Evolutionary conservation across 2,888 invertebrate species (phyloP), one percentile per base, ranked within the genome.

Genomic region (Leptinotarsa rubiginosa): DNA sequence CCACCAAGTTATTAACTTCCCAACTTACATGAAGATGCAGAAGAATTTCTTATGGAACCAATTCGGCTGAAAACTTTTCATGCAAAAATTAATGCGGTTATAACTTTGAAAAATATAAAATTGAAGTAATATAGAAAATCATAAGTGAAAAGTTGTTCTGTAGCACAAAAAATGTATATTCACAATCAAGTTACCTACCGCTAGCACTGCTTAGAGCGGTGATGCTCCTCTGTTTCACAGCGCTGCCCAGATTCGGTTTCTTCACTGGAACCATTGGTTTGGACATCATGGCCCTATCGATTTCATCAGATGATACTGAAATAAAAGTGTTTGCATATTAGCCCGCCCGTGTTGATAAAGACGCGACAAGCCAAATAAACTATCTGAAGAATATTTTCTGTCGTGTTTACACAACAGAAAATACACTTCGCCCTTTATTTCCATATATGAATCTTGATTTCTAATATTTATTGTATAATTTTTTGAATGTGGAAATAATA

Each of bases 191-290:
- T 47, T 62, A 70, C 81, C 81, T 79, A 84, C 85, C 85, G 81
- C 82, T 83, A 73, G 86, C 80, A 81, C 83, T 73, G 77, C 83
- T 76, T 73, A 87, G 74, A 47, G 86, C 80, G 3, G 87, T 83
- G 4, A 71, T 25, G 59, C 87, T 88, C 31, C 90, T 87, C 77
- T 89, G 89, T 31, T 89, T 85, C n/a, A 82, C 79, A 15, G 84
- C 82, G 69, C 83, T 83, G 47, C 86, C 82, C 25, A 85, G 78
- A 52, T 79, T 81, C 4, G 85, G 79, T 75, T 86, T 86, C 77
- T 87, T 88, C n/a, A 84, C 87, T 18, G 90, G 89, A 47, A 89
- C 84, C 47, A 88, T 84, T 74, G 87, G 87, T 78, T 87, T 86
- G 18, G 82, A 78, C 86, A 86, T 86, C 10, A 83, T 81, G 67